Evolutionary conservation across 2,797 vertebrate species (phyloP).

Genomic region (Myotis findleyi): DNA sequence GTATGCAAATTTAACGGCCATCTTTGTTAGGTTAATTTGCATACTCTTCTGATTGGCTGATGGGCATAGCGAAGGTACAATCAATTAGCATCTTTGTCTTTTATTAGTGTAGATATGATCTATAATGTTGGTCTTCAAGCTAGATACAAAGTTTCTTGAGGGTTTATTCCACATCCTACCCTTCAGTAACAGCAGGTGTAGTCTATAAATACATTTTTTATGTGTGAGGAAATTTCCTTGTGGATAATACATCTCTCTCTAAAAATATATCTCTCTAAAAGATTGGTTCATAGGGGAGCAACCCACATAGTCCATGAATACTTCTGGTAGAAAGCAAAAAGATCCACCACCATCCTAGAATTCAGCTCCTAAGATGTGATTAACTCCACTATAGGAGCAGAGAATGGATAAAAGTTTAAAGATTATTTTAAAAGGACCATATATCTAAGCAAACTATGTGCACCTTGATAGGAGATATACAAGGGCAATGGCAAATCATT

Average conservation of each 20-base stretch:
- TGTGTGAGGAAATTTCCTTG: conserved; percentile 57
- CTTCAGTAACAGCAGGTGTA: neutral
- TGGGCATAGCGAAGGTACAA: too few relatives aligned
- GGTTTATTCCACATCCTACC: conserved; percentile 45
- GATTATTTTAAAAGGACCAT: conserved; percentile 54
- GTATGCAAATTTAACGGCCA: too few relatives aligned
- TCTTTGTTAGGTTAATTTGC: too few relatives aligned
- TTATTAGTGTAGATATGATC: neutral
- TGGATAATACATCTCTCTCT: conserved; percentile 35
- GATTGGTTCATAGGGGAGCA: conserved; percentile 34
- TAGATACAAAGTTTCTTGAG: conserved; percentile 34
- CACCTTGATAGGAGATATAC: conserved; percentile 44
- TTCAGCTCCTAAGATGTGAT: conserved; percentile 24
- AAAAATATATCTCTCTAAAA: conserved; percentile 57
- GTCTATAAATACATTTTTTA: conserved; percentile 43
- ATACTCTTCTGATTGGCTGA: too few relatives aligned
- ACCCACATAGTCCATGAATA: conserved; percentile 37
- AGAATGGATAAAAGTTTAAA: conserved; percentile 71
- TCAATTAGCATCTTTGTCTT: too few relatives aligned
- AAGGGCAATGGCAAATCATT: conserved; percentile 52
- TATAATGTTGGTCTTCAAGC: conserved; percentile 1
- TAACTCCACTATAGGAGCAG: conserved; percentile 53
- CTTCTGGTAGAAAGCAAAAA: conserved; percentile 50
- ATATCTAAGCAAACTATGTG: conserved; percentile 51
- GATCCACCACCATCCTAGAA: conserved; percentile 36